Conservation (phyloP, 2,113 vertebrate species). For the Leucopsar rothschildi region DNA sequence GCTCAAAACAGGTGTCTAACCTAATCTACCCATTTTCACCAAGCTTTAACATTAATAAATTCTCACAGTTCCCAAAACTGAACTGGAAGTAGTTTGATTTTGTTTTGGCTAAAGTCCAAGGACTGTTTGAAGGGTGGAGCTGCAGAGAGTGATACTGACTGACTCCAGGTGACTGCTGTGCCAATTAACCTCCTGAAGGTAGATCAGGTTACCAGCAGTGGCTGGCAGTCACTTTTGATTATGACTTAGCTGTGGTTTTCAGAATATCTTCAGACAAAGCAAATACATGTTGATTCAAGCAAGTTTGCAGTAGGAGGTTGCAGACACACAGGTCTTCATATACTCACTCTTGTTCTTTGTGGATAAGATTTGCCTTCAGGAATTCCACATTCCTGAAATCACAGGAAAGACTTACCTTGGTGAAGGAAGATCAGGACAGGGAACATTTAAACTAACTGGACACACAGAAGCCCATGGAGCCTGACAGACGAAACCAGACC, state of each 20-base stretch:
- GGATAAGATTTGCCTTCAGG: not conserved
- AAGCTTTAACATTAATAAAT: conserved; percentile 79
- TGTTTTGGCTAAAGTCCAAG: conserved; percentile 85
- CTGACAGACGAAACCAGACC: not conserved
- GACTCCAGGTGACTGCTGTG: conserved; percentile 83
- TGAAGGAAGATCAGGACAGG: not conserved
- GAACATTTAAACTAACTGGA: not conserved
- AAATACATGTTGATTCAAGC: conserved; percentile 79
- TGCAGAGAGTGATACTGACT: conserved; percentile 73
- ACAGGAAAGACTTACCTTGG: not conserved
- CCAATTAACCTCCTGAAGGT: conserved; percentile 83
- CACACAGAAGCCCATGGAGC: not conserved
- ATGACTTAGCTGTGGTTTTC: conserved; percentile 80
- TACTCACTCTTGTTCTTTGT: not conserved
- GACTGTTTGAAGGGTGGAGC: conserved; percentile 79
- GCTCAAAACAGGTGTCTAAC: conserved; percentile 70
- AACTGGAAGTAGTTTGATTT: conserved; percentile 75
- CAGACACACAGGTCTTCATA: conserved; percentile 56
- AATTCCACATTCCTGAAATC: not conserved
- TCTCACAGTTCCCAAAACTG: conserved; percentile 80
- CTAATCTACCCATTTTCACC: conserved; percentile 75
- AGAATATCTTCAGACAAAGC: conserved; percentile 80
- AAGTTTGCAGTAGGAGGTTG: conserved; percentile 83
- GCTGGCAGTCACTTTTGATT: conserved; percentile 80
- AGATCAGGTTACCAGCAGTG: conserved; percentile 80